Evolutionary conservation across 2,888 invertebrate species (phyloP), one percentile per base, ranked within the genome.

Genomic region (Netelia virgata): DNA sequence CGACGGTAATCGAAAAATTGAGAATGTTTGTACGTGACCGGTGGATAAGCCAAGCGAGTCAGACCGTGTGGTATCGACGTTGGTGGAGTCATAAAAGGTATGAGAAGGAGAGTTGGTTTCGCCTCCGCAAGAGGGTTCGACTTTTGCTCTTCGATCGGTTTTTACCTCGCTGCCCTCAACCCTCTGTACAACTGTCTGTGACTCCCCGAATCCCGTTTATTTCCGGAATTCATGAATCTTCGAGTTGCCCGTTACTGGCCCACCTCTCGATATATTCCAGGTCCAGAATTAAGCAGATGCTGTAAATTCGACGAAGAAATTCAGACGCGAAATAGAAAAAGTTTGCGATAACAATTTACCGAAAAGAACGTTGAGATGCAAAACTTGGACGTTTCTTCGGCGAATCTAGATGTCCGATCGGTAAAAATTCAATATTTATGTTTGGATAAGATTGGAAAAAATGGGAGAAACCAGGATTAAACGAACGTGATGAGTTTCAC

Each of bases 21-120:
- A 80, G 83, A 76, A 83, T 76, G 50, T 80, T 83, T 83, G 72
- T 80, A 76, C 83, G 83, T 80, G 83, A 83, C 66, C 75, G 75
- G 83, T 66, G 63, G 59, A 72, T 79, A 57, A 75, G 63, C 64
- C 50, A 55, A 77, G 72, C 50, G 61, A 75, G 74, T 75, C 64
- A 41, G 43, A 59, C 43, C 66, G 57, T 61, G 47, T 50, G 77
- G 20, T 69, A 50, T 50, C 59, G 77, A 70, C 50, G 36, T 69
- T 41, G 50, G n/a, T 18, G 18, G 61, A 69, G 50, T 77, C 61
- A 47, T 23, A 23, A 50, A 36, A 69, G 36, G 50, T 18, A 63
- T 47, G 69, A 16, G 61, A 50, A 50, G 18, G 68, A 68, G 23
- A 57, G 41, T 68, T 43, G 18, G 66, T 47, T 23, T 16, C 57